phyloP scores from a whole-genome alignment of 2,888 invertebrate species.

The Diarsia dahlii region DNA sequence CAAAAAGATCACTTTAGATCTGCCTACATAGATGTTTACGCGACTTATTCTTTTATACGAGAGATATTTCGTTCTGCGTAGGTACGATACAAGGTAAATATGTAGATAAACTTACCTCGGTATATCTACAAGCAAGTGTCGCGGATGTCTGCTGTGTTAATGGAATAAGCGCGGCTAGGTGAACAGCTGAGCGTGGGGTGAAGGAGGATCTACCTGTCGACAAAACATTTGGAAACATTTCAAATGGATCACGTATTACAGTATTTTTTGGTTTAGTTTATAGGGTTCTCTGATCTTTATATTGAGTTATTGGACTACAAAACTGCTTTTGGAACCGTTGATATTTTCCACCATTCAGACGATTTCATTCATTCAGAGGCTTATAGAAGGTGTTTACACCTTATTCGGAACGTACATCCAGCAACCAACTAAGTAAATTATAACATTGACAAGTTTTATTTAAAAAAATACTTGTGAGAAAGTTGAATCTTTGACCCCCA shows the following conservation, averaged over 20 bases:
- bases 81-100: conserved; percentile 51
- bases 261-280: not conserved
- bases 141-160: conserved; percentile 70
- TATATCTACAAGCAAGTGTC: conserved; percentile 75
- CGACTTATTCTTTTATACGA: conserved; percentile 39
- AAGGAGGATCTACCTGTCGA: conserved; percentile 69
- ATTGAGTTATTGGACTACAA: not conserved
- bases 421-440: no score
- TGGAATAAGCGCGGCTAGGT: conserved; percentile 62
- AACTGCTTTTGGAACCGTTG: not conserved
- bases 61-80: conserved; percentile 26
- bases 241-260: conserved; percentile 1
- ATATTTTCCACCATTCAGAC: not conserved
- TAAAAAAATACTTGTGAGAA: no score
- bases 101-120: conserved; percentile 73
- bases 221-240: conserved; percentile 49
- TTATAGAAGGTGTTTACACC: no score
- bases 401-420: no score
- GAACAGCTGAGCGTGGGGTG: conserved; percentile 54
- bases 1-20: conserved; percentile 47
- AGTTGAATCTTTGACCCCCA: no score
- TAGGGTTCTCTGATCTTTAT: not conserved
- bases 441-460: no score
- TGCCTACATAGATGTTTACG: conserved; percentile 31
- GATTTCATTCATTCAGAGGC: not conserved